Base-by-base conservation (phyloP, 2,797 vertebrate genomes). In the Microcaecilia unicolor region DNA sequence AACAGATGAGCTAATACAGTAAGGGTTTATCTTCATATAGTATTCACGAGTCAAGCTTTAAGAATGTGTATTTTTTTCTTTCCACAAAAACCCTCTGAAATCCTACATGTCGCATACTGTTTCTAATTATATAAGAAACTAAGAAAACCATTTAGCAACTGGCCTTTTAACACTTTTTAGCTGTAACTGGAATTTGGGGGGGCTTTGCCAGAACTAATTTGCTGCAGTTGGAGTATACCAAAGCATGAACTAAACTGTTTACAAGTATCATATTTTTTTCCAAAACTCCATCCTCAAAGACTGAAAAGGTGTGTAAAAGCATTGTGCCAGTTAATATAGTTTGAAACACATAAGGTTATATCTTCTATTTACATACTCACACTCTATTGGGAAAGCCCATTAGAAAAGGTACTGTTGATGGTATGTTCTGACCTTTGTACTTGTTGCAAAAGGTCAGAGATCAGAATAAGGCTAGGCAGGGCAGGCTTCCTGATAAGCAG, bases 101-200 rank as follows among this genome's bases (percentile, higher is more conserved):
- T 43, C 50, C 48, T 43, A 43, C 41, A 15, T 54, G 7, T 48
- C 22, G 35, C 30, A 45, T 18, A 36, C 51, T 57, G 34, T 70
- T 73, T 66, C 44, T 41, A 65, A 3, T 55, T 38, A 37, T 26
- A 18, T 43, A 44, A 61, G 58, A 44, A 41, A 40, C 18, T 24
- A n/a, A n/a, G 24, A 22, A 15, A 6, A 20, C 25, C 41, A 34
- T 58, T 58, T 41, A 31, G 37, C 54, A 48, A 15, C 53, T 45
- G 61, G 41, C 48, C 62, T 65, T 70, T 66, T 48, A 65, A 45
- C 47, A 48, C 42, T 11, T 74, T 51, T 43, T 45, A 62, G 50
- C 64, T 60, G 41, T 70, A 60, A 44, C 47, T 55, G 50, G 52
- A 59, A 48, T 70, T 58, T 67, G 41, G 64, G 74, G 64, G 61